These are phyloP conservation scores for Tetramorium bicarinatum DNA, from an alignment of 2,888 invertebrate genomes.

Conservation along the genomic window DNA sequence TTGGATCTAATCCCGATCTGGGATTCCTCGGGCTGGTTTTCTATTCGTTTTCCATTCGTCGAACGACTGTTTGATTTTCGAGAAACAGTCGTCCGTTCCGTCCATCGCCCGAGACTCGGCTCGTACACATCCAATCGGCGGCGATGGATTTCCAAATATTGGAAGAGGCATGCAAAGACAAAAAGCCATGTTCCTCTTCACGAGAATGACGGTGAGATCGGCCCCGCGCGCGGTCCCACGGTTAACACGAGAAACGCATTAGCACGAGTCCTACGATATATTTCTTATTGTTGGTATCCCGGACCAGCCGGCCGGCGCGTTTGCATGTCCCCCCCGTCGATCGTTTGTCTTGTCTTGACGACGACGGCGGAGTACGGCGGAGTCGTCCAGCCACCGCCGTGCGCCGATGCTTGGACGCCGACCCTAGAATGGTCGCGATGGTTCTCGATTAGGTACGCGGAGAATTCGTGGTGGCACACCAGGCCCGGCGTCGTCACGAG, in stretches of 20 bases:
- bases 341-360: slow-evolving; percentile 76
- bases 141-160: slow-evolving; percentile 80
- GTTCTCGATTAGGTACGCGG: slow-evolving; percentile 67
- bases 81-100: slow-evolving; percentile 4
- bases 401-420: slow-evolving; percentile 45
- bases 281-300: slow-evolving; percentile 78
- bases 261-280: slow-evolving; percentile 80
- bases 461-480: slow-evolving; percentile 75
- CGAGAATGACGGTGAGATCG: slow-evolving; percentile 46
- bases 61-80: slow-evolving; percentile 46
- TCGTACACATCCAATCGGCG: slow-evolving; percentile 3
- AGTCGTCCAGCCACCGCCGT: slow-evolving; percentile 60
- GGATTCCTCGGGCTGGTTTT: neutral
- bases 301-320: slow-evolving; percentile 68
- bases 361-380: slow-evolving; percentile 66
- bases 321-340: slow-evolving; percentile 76
- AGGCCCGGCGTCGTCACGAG: slow-evolving; percentile 40
- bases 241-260: slow-evolving; percentile 83
- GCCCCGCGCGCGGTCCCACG: slow-evolving; percentile 72
- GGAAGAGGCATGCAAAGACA: slow-evolving; percentile 67
- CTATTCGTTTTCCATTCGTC: neutral
- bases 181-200: slow-evolving; percentile 24
- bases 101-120: slow-evolving; percentile 3
- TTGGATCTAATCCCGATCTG: neutral
- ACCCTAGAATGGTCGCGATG: slow-evolving; percentile 46